Conservation (phyloP, 2,113 vertebrate species). For the Notiomystis cincta region DNA sequence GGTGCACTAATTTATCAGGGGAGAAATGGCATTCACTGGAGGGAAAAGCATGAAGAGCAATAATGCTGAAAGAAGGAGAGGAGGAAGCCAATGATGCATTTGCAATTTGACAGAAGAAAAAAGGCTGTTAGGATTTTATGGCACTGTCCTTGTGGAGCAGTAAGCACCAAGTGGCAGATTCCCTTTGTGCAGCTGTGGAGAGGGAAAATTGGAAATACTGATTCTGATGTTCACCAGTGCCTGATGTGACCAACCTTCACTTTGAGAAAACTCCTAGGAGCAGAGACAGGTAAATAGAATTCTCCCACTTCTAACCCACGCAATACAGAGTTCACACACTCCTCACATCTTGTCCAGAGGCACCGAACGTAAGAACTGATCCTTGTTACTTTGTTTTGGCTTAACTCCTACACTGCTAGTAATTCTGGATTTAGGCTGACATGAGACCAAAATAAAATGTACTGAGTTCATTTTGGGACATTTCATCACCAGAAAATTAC, state of each 20-base stretch:
- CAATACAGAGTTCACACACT: background rate
- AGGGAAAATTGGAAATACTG: background rate
- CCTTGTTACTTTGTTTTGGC: background rate
- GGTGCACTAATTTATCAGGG: background rate
- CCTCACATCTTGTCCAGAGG: background rate
- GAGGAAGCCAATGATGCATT: background rate
- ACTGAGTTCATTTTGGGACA: background rate
- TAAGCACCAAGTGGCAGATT: background rate
- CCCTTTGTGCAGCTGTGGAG: background rate
- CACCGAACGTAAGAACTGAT: background rate
- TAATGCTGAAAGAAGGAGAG: background rate
- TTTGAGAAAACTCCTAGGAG: background rate
- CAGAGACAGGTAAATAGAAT: background rate
- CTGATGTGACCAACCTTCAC: background rate
- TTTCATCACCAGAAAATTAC: background rate
- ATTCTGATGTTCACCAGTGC: background rate
- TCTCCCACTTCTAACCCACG: background rate
- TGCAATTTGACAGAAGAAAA: background rate
- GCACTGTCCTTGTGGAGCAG: background rate
- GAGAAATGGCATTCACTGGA: background rate
- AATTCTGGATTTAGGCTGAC: background rate
- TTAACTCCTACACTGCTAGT: background rate
- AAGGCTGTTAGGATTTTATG: background rate
- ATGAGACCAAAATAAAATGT: background rate
- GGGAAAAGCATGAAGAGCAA: background rate